phyloP scores from a whole-genome alignment of 2,113 vertebrate species.

The Takifugu flavidus region DNA sequence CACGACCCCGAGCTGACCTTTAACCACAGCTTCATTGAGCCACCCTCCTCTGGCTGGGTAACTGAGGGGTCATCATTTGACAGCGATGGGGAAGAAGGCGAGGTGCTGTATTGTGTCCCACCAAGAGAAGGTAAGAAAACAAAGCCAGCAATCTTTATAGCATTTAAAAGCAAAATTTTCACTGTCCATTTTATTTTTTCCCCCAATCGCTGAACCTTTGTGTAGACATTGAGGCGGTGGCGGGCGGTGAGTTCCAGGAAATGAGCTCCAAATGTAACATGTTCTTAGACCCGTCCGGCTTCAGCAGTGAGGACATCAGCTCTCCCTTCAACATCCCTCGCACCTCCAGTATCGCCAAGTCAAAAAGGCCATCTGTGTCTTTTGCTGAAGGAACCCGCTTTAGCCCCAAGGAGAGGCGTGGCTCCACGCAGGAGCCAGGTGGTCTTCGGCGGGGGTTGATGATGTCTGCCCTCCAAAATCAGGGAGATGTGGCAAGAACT shows the following conservation, averaged over 20 bases:
- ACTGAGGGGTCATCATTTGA: conserved; percentile 89
- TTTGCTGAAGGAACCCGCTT: conserved; percentile 96
- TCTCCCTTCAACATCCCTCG: conserved; percentile 88
- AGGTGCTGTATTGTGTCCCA: conserved; percentile 84
- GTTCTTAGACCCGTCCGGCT: conserved; percentile 75
- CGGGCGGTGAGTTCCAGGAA: conserved; percentile 76
- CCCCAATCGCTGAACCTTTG: neutral
- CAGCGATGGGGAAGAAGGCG: conserved; percentile 79
- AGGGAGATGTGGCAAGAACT: conserved; percentile 42
- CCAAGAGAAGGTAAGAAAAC: conserved; percentile 83
- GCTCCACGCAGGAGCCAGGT: conserved; percentile 73
- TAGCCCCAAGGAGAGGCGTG: conserved; percentile 70
- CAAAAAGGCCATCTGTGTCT: conserved; percentile 92
- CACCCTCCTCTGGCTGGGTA: conserved; percentile 86
- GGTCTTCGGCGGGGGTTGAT: conserved; percentile 74
- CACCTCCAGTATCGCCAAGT: conserved; percentile 92
- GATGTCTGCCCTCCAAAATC: conserved; percentile 63
- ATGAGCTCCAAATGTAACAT: conserved; percentile 72
- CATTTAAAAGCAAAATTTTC: no score
- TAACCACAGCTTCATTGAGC: conserved; percentile 97
- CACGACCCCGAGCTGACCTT: conserved; percentile 91
- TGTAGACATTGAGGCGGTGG: conserved; percentile 69
- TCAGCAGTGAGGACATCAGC: conserved; percentile 80
- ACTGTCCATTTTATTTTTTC: no score
- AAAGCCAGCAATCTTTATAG: neutral